Conservation (phyloP, 2,113 vertebrate species). For the Tyto alba region DNA sequence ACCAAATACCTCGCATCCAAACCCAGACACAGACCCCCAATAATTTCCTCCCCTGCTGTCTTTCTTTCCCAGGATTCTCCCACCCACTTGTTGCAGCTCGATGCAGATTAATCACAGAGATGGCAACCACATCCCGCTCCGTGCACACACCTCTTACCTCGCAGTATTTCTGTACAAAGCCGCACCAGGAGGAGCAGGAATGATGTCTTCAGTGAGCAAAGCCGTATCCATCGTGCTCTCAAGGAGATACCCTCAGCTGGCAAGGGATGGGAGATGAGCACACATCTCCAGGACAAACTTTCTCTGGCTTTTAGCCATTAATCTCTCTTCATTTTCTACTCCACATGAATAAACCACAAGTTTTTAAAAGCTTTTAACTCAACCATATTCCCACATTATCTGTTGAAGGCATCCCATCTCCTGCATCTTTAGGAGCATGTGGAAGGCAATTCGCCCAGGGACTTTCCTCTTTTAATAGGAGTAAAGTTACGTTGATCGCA, state of each 20-base stretch:
- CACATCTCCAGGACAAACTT: accelerated
- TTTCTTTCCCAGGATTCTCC: neutral
- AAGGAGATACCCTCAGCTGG: neutral
- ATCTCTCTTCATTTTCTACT: neutral
- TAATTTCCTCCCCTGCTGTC: neutral
- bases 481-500: neutral
- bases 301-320: neutral
- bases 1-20: neutral
- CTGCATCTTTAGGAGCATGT: neutral
- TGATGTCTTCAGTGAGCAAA: accelerated
- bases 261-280: neutral
- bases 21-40: neutral
- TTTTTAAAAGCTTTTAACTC: neutral
- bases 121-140: neutral
- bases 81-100: neutral
- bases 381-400: neutral
- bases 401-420: neutral
- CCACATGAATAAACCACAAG: neutral
- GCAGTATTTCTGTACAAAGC: neutral
- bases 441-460: neutral
- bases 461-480: neutral
- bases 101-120: neutral
- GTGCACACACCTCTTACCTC: neutral
- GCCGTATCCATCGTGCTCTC: accelerated
- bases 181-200: neutral